Percentiles rank a stretch among this genome's conserved stretches.
Conservation (phyloP, 2,797 vertebrate species). For the Neosalanx taihuensis region DNA sequence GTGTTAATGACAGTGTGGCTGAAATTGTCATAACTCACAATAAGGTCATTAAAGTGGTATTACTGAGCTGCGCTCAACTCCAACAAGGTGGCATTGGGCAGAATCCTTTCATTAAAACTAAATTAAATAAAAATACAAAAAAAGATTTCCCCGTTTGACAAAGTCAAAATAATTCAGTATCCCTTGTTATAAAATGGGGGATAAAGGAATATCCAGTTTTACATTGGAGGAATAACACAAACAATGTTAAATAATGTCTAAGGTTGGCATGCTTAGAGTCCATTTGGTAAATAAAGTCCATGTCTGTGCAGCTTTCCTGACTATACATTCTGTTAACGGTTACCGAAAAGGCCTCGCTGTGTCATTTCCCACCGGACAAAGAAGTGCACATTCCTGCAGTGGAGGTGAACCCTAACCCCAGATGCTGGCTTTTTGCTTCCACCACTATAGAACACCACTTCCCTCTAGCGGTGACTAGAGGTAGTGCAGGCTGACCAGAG, state of each 20-base stretch:
- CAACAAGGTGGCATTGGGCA: slow-evolving; percentile 55
- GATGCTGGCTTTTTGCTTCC: slow-evolving; percentile 22
- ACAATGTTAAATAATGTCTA: no score
- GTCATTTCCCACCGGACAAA: slow-evolving; percentile 51
- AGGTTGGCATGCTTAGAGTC: no score
- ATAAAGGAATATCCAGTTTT: no score
- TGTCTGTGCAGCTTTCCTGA: slow-evolving; percentile 4
- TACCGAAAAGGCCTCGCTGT: background rate
- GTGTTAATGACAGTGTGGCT: slow-evolving; percentile 66
- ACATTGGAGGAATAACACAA: no score
- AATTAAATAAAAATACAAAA: no score
- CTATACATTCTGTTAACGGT: slow-evolving; percentile 20
- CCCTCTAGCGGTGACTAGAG: slow-evolving; percentile 47
- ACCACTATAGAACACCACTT: slow-evolving; percentile 44
- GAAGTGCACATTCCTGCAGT: slow-evolving; percentile 42
- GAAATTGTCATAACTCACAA: slow-evolving; percentile 76
- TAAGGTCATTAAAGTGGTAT: slow-evolving; percentile 71
- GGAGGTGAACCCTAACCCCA: slow-evolving; percentile 48
- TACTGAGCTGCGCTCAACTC: slow-evolving; percentile 61
- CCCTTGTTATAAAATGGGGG: no score
- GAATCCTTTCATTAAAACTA: no score
- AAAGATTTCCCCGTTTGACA: no score
- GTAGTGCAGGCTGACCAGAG: slow-evolving; percentile 31
- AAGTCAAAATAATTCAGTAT: no score
- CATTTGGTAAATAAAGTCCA: no score